Evolutionary conservation across 2,797 vertebrate species (phyloP).

Genomic region (Spinus pinus): DNA sequence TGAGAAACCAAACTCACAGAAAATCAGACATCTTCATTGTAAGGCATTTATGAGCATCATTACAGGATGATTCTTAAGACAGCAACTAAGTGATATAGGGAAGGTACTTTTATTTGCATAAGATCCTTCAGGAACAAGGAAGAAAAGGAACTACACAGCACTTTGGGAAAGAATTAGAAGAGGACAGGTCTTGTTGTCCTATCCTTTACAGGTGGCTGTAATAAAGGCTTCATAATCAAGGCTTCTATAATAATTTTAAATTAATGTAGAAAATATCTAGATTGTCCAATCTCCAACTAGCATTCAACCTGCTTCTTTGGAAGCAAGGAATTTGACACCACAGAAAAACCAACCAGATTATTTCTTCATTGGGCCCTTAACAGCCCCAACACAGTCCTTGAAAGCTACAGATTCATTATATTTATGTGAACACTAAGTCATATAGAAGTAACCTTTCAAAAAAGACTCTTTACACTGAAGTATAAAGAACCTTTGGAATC

Average conservation of each 20-base stretch:
- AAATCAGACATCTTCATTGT: not conserved
- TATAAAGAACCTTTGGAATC: not conserved
- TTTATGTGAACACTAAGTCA: not conserved
- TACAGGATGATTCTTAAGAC: not conserved
- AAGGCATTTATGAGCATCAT: not conserved
- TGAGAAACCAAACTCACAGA: not conserved
- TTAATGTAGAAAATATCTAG: not conserved
- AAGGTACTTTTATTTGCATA: not conserved
- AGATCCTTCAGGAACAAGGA: not conserved
- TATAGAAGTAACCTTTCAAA: not conserved
- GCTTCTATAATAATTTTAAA: not conserved
- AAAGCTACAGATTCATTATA: not conserved
- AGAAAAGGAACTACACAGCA: not conserved
- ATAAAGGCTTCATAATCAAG: not conserved
- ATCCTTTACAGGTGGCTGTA: not conserved
- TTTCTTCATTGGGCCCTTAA: not conserved
- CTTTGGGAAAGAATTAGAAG: not conserved
- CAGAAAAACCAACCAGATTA: not conserved
- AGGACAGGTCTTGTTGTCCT: not conserved
- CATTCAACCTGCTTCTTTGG: not conserved
- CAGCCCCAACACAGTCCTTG: not conserved
- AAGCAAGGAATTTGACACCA: not conserved
- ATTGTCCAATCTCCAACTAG: not conserved
- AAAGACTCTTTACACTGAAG: not conserved
- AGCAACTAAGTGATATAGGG: not conserved